A percentile compares a stretch with the other conserved stretches of the same genome.
These are phyloP conservation scores for Microcebus murinus DNA, from an alignment of 2,113 vertebrate species.

Conservation along the genomic window DNA sequence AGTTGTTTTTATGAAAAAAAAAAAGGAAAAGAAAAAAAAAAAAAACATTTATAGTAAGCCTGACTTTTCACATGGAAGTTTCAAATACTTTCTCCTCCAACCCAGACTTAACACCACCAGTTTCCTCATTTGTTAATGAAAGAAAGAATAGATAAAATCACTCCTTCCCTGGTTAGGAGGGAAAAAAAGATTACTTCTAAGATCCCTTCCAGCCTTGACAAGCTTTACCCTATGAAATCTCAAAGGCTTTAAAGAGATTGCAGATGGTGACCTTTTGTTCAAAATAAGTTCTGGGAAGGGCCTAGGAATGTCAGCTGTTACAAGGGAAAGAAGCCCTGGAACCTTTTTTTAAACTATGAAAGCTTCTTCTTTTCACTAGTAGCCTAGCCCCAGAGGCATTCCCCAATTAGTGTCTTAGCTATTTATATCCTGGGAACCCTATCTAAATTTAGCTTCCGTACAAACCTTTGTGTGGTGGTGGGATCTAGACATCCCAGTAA, in stretches of 20 bases:
- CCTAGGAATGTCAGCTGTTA: constrained; percentile 56
- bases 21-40: too few relatives aligned
- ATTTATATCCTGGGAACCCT: constrained; percentile 56
- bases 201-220: neutral
- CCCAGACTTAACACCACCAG: neutral
- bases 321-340: constrained; percentile 24
- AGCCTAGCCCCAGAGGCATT: constrained; percentile 32
- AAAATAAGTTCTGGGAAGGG: constrained; percentile 19
- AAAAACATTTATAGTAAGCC: neutral
- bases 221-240: neutral
- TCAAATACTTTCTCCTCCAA: neutral
- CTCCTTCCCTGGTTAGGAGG: neutral
- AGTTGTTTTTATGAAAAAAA: too few relatives aligned
- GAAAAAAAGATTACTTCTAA: neutral
- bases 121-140: neutral
- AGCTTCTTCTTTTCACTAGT: constrained; percentile 24
- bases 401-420: constrained; percentile 1
- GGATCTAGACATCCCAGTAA: neutral
- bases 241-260: constrained; percentile 22
- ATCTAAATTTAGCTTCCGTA: constrained; percentile 43
- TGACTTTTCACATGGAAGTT: neutral
- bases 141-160: neutral
- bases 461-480: neutral
- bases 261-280: constrained; percentile 51
- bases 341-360: constrained; percentile 45